phyloP scores from a whole-genome alignment of 2,797 vertebrate genomes.

The Urocyon cinereoargenteus region DNA sequence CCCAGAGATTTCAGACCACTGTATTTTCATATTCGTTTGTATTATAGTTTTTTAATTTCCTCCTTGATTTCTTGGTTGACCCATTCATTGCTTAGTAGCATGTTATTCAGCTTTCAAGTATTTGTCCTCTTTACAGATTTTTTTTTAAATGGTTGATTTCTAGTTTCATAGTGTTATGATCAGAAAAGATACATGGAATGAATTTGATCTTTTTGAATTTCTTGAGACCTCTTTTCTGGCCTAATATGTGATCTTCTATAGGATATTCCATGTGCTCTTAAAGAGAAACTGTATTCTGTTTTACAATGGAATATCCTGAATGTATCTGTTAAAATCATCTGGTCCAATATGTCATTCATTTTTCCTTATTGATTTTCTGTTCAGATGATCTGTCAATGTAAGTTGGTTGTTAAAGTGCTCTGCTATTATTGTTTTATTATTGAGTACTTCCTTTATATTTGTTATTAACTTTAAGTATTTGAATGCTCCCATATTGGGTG shows the following conservation, averaged over 20 bases:
- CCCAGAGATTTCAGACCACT: background rate
- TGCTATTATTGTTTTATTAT: background rate
- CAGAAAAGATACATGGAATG: background rate
- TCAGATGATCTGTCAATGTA: background rate
- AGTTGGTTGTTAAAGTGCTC: background rate
- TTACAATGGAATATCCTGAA: background rate
- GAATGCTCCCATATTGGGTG: background rate
- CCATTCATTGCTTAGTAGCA: background rate
- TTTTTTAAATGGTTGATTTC: background rate
- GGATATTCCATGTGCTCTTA: background rate
- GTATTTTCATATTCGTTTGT: background rate
- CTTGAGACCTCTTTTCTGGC: background rate
- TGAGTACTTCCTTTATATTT: background rate
- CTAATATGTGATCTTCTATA: background rate
- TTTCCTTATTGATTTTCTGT: background rate
- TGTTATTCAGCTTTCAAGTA: background rate
- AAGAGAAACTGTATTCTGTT: background rate
- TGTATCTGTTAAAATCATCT: background rate
- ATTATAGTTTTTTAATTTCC: background rate
- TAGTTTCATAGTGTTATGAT: background rate
- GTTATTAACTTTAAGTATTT: background rate
- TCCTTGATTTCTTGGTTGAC: background rate
- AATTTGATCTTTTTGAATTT: background rate
- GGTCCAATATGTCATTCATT: background rate
- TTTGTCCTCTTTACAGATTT: background rate